phyloP scores from a whole-genome alignment of 2,888 invertebrate genomes.

The Mythimna impura region DNA sequence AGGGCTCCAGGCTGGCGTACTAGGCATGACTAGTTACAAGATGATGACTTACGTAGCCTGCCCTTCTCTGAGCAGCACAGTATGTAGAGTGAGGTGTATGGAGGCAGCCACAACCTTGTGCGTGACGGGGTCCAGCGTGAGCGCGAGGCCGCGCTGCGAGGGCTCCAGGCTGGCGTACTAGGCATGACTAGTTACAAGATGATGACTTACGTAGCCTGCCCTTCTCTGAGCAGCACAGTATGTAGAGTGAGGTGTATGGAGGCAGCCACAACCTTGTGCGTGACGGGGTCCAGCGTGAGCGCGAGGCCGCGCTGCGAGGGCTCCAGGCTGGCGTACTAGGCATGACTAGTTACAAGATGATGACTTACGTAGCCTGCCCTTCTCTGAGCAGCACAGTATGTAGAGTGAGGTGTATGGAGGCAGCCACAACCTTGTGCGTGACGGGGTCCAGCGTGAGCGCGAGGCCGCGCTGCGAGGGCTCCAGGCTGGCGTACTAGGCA shows the following conservation, averaged over 20 bases:
- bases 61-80: constrained; percentile 97
- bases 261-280: constrained; percentile 94
- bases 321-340: constrained; percentile 96
- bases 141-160: constrained; percentile 94
- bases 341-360: no score
- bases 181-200: no score
- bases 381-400: constrained; percentile 98
- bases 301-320: constrained; percentile 95
- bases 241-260: constrained; percentile 96
- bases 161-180: constrained; percentile 97
- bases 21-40: no score
- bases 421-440: constrained; percentile 93
- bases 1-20: constrained; percentile 96
- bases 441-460: constrained; percentile 95
- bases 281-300: constrained; percentile 94
- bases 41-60: constrained; percentile 99
- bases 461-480: constrained; percentile 95
- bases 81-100: constrained; percentile 96
- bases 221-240: constrained; percentile 97
- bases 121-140: constrained; percentile 95
- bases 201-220: constrained; percentile 99
- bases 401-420: constrained; percentile 95
- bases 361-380: constrained; percentile 99
- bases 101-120: constrained; percentile 93
- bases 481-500: constrained; percentile 96